Evolutionary conservation across 2,113 vertebrate species (phyloP), one percentile per base, ranked within the genome.

Genomic region (Oceanodroma tethys): DNA sequence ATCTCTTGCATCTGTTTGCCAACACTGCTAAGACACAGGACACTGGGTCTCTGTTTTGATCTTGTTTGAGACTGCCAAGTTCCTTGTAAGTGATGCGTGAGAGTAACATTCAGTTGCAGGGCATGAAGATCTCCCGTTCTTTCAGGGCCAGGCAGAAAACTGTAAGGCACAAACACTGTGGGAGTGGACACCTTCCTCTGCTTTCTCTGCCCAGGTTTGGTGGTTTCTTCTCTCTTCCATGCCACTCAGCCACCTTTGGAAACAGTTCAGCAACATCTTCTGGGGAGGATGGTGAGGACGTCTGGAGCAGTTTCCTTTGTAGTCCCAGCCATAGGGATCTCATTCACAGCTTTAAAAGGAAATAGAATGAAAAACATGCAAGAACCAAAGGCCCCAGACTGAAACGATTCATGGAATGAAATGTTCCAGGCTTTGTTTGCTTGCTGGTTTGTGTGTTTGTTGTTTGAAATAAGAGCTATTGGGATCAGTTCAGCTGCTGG

Each of bases 401-500:
- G 1, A 83, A 96, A 78, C 2, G 9, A 88, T 70, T 66, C 19
- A 76, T 90, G 25, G 74, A 95, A 70, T 68, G 1, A 95, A 85
- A 88, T 30, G 66, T 93, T 92, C 45, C 55, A 63, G 55, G 72
- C 65, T 91, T 89, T 88, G 40, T 95, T 96, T 95, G 23, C 53
- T 80, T 90, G 65, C 53, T 85, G 52, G 27, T 76, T 81, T 93
- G 11, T 91, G 13, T 82, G 34, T 89, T 86, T 95, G 63, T 91
- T 89, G 48, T 88, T 88, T 90, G 74, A 96, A 94, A 55, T 83
- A 89, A 90, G 53, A 94, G 53, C 34, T 75, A 65, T 5, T 80
- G 12, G 74, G 40, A 60, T 93, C 70, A 65, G 53, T 76, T 88
- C 70, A 76, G 58, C 58, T 80, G 30, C 60, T 66, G 74, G 25